phyloP scores from a whole-genome alignment of 2,888 invertebrate species.

The Incurvaria masculella region DNA sequence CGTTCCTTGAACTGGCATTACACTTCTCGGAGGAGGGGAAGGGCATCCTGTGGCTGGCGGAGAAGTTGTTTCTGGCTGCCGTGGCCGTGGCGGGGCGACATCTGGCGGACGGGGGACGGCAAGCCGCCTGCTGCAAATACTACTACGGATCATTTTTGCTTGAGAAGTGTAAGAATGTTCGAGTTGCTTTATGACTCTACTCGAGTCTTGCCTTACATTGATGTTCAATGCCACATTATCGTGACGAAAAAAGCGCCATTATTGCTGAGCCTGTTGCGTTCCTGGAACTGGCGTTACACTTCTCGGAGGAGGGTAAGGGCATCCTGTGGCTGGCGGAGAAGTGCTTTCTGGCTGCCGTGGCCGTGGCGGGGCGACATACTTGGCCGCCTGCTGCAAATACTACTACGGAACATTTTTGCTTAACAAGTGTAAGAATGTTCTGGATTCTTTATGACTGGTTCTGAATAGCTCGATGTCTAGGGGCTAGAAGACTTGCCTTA shows the following conservation, averaged over 20 bases:
- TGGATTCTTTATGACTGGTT: background rate
- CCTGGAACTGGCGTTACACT: conserved; percentile 36
- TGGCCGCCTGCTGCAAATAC: conserved; percentile 48
- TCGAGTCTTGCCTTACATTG: background rate
- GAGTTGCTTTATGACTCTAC: background rate
- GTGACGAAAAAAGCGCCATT: conserved; percentile 38
- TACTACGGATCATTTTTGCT: conserved; percentile 52
- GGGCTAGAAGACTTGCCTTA: background rate
- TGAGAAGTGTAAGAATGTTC: conserved; percentile 20
- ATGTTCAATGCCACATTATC: conserved; percentile 27
- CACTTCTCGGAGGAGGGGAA: conserved; percentile 39
- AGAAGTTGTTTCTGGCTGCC: conserved; percentile 47
- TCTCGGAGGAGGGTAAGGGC: conserved; percentile 40
- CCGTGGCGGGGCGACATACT: conserved; percentile 36
- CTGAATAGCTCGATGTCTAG: background rate
- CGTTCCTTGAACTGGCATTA: conserved; percentile 37
- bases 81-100: conserved; percentile 43
- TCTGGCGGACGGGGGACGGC: conserved; percentile 43
- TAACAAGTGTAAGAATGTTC: conserved; percentile 42
- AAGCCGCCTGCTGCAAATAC: conserved; percentile 48
- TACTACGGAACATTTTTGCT: conserved; percentile 52
- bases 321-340: conserved; percentile 59
- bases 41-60: conserved; percentile 57
- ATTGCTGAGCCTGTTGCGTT: too few species aligned
- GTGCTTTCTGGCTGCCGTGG: conserved; percentile 43